phyloP scores from a whole-genome alignment of 2,797 vertebrate genomes.

The Smutsia temminckii region DNA sequence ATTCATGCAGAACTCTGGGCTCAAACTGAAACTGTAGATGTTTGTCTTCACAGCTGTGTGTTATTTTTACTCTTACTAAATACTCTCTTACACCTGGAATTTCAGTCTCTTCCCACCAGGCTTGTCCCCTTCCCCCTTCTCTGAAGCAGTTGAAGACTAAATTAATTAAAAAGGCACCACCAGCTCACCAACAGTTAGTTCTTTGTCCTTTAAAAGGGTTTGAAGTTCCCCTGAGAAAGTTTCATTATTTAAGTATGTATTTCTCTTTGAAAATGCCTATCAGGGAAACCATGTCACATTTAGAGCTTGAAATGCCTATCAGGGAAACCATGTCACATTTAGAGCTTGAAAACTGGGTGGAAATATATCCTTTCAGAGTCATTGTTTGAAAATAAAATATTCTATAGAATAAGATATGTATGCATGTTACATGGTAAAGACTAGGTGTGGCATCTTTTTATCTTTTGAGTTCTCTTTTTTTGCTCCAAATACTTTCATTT shows the following conservation, averaged over 20 bases:
- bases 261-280: background rate
- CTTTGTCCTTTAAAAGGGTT: slow-evolving; percentile 40
- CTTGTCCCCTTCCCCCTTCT: background rate
- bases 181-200: slow-evolving; percentile 12
- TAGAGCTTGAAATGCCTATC: background rate
- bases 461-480: background rate
- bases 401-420: background rate
- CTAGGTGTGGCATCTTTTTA: background rate
- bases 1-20: slow-evolving; percentile 73
- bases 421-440: rapidly evolving
- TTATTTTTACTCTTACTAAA: slow-evolving; percentile 81
- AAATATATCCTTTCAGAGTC: background rate
- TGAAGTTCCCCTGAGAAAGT: background rate
- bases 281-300: rapidly evolving
- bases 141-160: background rate
- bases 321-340: rapidly evolving
- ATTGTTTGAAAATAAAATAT: background rate
- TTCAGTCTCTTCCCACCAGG: slow-evolving; percentile 38
- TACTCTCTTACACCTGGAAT: slow-evolving; percentile 80
- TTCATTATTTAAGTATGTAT: background rate
- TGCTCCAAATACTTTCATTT: background rate
- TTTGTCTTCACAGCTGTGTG: slow-evolving; percentile 77
- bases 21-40: slow-evolving; percentile 65
- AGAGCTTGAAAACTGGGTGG: background rate
- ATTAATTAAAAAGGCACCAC: slow-evolving; percentile 41